Evolutionary conservation across 2,113 vertebrate species (phyloP).

Genomic region (Oophaga pumilio): DNA sequence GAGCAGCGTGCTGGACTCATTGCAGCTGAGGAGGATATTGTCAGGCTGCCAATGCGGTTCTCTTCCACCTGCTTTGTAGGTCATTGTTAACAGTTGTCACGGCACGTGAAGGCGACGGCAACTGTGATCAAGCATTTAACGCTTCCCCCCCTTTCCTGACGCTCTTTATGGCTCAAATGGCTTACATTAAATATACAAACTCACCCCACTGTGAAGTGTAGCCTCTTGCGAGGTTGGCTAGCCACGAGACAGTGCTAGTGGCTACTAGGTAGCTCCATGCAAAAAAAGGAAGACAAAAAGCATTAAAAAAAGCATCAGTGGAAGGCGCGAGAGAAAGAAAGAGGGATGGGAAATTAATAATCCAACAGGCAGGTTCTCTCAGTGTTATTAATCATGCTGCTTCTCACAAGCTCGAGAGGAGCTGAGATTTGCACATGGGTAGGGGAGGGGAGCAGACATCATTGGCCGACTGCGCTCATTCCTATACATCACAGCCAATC

Average conservation of each 20-base stretch:
- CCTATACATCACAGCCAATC: constrained; percentile 81
- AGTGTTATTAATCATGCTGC: constrained; percentile 84
- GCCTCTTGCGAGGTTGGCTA: constrained; percentile 70
- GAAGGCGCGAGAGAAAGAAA: constrained; percentile 68
- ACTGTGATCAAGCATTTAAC: constrained; percentile 64
- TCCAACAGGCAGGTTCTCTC: constrained; percentile 83
- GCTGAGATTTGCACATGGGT: constrained; percentile 73
- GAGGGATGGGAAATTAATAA: constrained; percentile 84
- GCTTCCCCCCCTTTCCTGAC: constrained; percentile 53
- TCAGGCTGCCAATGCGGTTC: constrained; percentile 55
- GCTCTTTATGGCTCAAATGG: constrained; percentile 63
- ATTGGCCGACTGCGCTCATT: constrained; percentile 76
- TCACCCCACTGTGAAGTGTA: constrained; percentile 80
- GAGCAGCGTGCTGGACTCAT: constrained; percentile 48
- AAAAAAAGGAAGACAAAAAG: constrained; percentile 53
- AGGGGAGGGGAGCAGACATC: constrained; percentile 71
- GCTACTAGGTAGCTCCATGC: constrained; percentile 74
- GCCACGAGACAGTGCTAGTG: constrained; percentile 69
- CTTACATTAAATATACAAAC: constrained; percentile 72
- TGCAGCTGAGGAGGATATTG: constrained; percentile 27
- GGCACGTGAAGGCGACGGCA: constrained; percentile 63
- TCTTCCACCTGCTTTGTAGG: constrained; percentile 62
- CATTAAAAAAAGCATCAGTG: constrained; percentile 68
- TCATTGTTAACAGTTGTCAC: constrained; percentile 63
- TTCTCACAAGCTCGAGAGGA: constrained; percentile 74